A percentile compares a stretch with the other conserved stretches of the same genome.
These are phyloP conservation scores for Irena cyanogastra DNA, from an alignment of 2,113 vertebrate genomes.

Conservation along the genomic window DNA sequence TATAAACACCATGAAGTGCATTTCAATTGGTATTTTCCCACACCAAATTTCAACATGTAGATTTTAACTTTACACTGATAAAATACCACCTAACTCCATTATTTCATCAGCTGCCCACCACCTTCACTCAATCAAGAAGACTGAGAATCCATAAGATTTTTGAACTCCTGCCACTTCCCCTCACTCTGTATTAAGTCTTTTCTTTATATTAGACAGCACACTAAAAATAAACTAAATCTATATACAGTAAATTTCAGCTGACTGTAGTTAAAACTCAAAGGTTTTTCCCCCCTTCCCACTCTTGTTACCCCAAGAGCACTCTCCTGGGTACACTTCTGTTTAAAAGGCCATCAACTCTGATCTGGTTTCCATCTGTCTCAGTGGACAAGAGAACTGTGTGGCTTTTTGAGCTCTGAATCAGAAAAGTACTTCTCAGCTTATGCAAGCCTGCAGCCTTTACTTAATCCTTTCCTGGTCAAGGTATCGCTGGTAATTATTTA, in stretches of 20 bases:
- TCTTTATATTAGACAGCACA: not conserved
- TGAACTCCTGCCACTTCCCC: not conserved
- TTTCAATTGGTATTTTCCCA: not conserved
- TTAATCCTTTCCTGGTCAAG: not conserved
- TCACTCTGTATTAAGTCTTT: not conserved
- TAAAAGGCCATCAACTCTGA: not conserved
- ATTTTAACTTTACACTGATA: not conserved
- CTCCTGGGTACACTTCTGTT: not conserved
- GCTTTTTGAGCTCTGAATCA: not conserved
- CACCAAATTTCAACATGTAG: not conserved
- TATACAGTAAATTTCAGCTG: not conserved
- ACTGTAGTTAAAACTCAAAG: not conserved
- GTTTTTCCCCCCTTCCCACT: fast-evolving
- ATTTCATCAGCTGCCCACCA: not conserved
- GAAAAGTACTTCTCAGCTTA: not conserved
- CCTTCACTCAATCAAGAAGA: not conserved
- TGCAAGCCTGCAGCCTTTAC: not conserved
- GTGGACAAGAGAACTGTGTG: not conserved
- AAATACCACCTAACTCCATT: not conserved
- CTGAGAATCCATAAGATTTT: not conserved
- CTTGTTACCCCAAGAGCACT: not conserved
- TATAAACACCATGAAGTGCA: not conserved
- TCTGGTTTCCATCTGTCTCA: not conserved
- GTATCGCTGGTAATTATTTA: not conserved
- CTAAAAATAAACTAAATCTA: not conserved